These are phyloP conservation scores for Galerucella calmariensis DNA, from an alignment of 2,888 invertebrate species.

Conservation along the genomic window DNA sequence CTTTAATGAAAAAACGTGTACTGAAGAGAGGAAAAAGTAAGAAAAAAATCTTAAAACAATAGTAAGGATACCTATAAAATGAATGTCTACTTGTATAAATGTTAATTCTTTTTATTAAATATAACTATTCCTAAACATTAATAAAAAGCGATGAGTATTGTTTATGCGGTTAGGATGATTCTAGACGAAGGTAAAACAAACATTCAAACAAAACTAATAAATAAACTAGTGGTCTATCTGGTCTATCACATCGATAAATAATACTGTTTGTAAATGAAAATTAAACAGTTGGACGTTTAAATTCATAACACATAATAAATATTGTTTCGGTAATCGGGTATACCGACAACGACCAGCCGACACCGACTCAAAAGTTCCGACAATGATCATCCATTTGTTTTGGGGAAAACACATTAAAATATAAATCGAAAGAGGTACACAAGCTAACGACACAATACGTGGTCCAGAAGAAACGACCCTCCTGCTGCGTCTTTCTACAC, in stretches of 20 bases:
- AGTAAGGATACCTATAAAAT: neutral
- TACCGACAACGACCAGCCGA: constrained; percentile 5
- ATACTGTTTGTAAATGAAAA: constrained; percentile 59
- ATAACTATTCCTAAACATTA: neutral
- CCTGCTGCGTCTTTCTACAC: constrained; percentile 49
- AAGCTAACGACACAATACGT: constrained; percentile 62
- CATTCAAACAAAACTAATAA: neutral
- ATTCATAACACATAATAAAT: constrained; percentile 64
- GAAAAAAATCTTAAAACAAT: no score
- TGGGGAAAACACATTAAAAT: constrained; percentile 65
- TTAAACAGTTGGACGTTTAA: constrained; percentile 61
- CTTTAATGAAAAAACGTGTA: no score
- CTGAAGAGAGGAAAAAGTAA: no score
- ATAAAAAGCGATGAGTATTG: neutral
- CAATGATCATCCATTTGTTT: constrained; percentile 65
- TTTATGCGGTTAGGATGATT: neutral
- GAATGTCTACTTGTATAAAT: neutral
- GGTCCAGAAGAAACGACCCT: constrained; percentile 58
- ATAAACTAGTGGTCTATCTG: constrained; percentile 7
- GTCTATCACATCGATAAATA: constrained; percentile 53
- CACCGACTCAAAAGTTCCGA: constrained; percentile 60
- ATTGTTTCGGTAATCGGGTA: constrained; percentile 59
- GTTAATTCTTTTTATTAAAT: neutral
- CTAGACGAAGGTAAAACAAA: neutral
- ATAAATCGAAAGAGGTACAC: constrained; percentile 64